A percentile compares a stretch with the other conserved stretches of the same genome.
These are phyloP conservation scores for Protosalanx chinensis DNA, from an alignment of 2,797 vertebrate genomes.

Conservation along the genomic window DNA sequence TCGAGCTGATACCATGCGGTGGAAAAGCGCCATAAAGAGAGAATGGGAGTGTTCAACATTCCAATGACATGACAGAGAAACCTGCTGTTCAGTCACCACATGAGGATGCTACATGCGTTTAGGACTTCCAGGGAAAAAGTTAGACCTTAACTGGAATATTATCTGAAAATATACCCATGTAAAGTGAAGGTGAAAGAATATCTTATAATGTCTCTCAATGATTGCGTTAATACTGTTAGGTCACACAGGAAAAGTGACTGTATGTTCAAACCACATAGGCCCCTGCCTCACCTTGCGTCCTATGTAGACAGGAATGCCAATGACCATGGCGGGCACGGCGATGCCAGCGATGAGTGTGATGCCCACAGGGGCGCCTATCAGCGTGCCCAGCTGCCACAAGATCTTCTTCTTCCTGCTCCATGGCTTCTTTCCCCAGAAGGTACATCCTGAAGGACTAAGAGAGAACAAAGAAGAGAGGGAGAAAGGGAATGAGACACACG, in stretches of 20 bases:
- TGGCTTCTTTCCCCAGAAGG: conserved; percentile 98
- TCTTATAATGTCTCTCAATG: too few relatives aligned
- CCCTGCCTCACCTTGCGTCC: conserved; percentile 87
- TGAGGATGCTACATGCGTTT: conserved; percentile 20
- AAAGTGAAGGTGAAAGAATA: too few relatives aligned
- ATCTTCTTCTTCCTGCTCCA: conserved; percentile 99
- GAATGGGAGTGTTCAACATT: background rate
- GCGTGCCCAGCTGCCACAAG: conserved; percentile 94
- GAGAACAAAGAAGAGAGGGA: background rate
- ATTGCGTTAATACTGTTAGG: background rate
- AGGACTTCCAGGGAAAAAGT: background rate
- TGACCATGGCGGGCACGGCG: conserved; percentile 97
- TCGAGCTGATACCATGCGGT: too few relatives aligned
- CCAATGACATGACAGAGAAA: background rate
- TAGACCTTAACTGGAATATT: background rate
- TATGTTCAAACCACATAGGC: background rate
- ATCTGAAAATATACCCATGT: background rate
- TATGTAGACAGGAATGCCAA: conserved; percentile 95
- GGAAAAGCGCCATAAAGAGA: too few relatives aligned
- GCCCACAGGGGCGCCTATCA: conserved; percentile 95
- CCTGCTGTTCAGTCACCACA: conserved; percentile 32
- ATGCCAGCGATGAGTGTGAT: conserved; percentile 98
- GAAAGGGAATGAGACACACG: background rate
- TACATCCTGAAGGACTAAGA: conserved; percentile 92
- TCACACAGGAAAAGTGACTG: background rate